Conservation (phyloP, 2,888 invertebrate genomes). For the Leptopilina syphax region DNA sequence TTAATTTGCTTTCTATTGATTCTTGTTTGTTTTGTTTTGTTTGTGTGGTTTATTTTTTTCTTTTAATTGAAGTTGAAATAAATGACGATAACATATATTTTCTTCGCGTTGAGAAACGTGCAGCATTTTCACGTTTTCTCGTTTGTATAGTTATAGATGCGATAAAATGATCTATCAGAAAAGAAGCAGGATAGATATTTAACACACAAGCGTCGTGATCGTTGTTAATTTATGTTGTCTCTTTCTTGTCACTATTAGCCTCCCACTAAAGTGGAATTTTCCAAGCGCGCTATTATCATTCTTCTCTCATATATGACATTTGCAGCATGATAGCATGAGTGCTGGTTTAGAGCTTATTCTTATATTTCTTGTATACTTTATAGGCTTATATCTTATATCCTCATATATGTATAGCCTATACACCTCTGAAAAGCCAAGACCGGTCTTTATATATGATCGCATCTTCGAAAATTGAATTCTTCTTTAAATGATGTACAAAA, state of each 20-base stretch:
- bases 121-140: conserved; percentile 55
- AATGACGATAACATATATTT: neutral
- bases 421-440: conserved; percentile 18
- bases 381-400: conserved; percentile 21
- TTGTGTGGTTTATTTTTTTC: neutral
- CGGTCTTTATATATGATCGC: conserved; percentile 25
- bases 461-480: conserved; percentile 25
- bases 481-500: conserved; percentile 1
- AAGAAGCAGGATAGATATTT: neutral
- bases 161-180: conserved; percentile 16
- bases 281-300: neutral
- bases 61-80: neutral
- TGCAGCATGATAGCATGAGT: conserved; percentile 21
- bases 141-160: neutral
- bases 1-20: neutral
- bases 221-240: conserved; percentile 30
- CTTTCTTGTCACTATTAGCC: conserved; percentile 23
- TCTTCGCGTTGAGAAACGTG: conserved; percentile 46
- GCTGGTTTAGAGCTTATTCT: conserved; percentile 12
- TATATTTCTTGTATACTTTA: conserved; percentile 20
- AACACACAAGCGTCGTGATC: conserved; percentile 2
- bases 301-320: conserved; percentile 31
- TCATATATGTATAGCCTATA: conserved; percentile 6
- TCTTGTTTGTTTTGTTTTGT: neutral
- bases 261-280: conserved; percentile 24